phyloP scores from a whole-genome alignment of 2,113 vertebrate species.

The human region GRCh38 chr5:114648501-114649000 shows the following conservation, averaged over 20 bases:
- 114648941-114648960: neutral
- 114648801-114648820: neutral
- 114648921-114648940: neutral
- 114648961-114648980: neutral
- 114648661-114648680: neutral
- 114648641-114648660: neutral
- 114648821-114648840: neutral
- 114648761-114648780: neutral
- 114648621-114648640: neutral
- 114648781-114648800: neutral
- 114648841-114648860: neutral
- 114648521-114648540: neutral
- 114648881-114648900: neutral
- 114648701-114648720: neutral
- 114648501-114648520: neutral
- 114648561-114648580: neutral
- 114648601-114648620: neutral
- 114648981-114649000: constrained; percentile 10
- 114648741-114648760: neutral
- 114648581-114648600: neutral
- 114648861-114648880: neutral
- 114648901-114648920: neutral
- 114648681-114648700: neutral
- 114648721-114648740: neutral
- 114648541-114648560: neutral